A percentile compares a stretch with the other conserved stretches of the same genome.
phyloP scores from a whole-genome alignment of 2,797 vertebrate species.

The Phoxinus dragarum region DNA sequence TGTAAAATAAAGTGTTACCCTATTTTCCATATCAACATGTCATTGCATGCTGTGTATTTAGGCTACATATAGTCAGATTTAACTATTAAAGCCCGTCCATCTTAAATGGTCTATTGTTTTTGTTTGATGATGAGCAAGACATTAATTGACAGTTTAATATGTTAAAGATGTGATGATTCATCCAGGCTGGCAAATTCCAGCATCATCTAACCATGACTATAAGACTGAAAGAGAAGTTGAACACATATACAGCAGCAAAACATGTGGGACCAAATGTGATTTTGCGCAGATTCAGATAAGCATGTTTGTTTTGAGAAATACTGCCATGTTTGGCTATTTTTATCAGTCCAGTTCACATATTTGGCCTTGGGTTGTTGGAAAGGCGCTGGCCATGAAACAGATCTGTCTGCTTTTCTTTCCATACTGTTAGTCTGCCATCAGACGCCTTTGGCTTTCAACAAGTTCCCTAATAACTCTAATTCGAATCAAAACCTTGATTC shows the following conservation, averaged over 20 bases:
- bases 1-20: background rate
- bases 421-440: slow-evolving; percentile 23
- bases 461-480: slow-evolving; percentile 18
- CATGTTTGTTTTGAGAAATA: slow-evolving; percentile 32
- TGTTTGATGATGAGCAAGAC: background rate
- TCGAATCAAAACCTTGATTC: background rate
- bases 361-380: slow-evolving; percentile 36
- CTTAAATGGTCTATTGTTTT: background rate
- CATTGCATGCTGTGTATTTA: background rate
- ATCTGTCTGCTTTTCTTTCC: slow-evolving; percentile 40
- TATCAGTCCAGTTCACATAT: slow-evolving; percentile 41
- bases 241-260: background rate
- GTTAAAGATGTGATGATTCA: slow-evolving; percentile 4
- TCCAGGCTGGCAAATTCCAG: background rate
- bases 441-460: background rate
- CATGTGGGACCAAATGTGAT: slow-evolving; percentile 14
- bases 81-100: background rate
- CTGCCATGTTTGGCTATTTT: slow-evolving; percentile 28
- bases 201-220: background rate
- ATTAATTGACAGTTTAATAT: background rate
- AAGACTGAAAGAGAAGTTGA: background rate
- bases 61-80: background rate
- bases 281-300: slow-evolving; percentile 22
- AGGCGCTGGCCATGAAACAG: slow-evolving; percentile 47
- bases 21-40: background rate